Conservation (phyloP, 2,888 invertebrate genomes). For the Torymus texanus region DNA sequence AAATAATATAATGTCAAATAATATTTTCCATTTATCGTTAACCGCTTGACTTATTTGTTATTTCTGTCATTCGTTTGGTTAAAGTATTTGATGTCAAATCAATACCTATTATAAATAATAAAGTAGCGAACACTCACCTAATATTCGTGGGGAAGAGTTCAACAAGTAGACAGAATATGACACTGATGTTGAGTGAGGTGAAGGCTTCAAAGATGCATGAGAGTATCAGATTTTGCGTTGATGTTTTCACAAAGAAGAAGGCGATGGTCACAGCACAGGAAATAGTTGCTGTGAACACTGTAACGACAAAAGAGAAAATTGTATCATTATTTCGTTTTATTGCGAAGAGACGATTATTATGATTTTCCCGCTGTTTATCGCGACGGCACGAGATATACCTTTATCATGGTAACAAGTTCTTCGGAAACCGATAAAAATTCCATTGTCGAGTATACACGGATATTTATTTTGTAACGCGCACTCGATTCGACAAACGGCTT, state of each 20-base stretch:
- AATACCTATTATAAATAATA: too few species aligned
- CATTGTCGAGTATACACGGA: neutral
- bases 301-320: conserved; percentile 55
- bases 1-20: neutral
- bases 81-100: too few species aligned
- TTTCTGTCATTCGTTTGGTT: too few species aligned
- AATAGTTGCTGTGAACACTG: conserved; percentile 85
- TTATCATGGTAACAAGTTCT: too few species aligned
- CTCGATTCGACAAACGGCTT: neutral
- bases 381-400: neutral
- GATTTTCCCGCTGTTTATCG: conserved; percentile 2
- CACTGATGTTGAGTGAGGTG: conserved; percentile 86
- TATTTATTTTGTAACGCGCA: too few species aligned
- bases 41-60: conserved; percentile 56
- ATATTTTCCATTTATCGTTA: neutral
- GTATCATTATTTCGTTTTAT: too few species aligned
- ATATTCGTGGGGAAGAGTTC: conserved; percentile 88
- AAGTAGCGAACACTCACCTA: conserved; percentile 76
- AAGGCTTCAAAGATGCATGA: conserved; percentile 88
- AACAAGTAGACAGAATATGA: conserved; percentile 86
- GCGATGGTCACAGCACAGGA: conserved; percentile 84
- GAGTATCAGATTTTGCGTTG: conserved; percentile 83
- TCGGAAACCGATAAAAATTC: neutral
- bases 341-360: too few species aligned
- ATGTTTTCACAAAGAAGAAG: conserved; percentile 84